Base-by-base conservation (phyloP, 2,113 vertebrate genomes). In the Proteles cristata region DNA sequence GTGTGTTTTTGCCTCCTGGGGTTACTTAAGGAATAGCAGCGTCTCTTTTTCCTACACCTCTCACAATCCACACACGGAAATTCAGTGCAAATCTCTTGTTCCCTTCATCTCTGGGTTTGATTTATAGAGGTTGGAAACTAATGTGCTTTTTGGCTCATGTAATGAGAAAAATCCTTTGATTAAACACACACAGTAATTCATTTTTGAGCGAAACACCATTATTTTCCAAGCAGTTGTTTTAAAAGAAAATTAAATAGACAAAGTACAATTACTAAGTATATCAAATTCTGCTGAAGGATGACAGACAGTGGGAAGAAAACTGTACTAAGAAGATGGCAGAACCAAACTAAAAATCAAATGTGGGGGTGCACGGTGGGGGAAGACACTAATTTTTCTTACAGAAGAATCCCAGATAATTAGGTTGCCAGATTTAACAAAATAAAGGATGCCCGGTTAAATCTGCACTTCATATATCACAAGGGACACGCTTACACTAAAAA, bases 221-320 rank as follows among this genome's bases (percentile, higher is more conserved):
- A 95, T 97, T 91, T 97, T 96, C 88, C 90, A 94, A 68, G 65
- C 65, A 68, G 65, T 66, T 66, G 23, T 80, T 96, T 93, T 68
- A 90, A 97, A 96, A 90, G 96, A 96, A 97, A 96, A 94, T 80
- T 94, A 97, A 97, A 76, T 84, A 93, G 77, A 97, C 73, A 94
- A 92, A 97, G 79, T 77, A 15, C 39, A 92, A 77, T 66, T 50
- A 53, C 83, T 63, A 83, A 95, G 58, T 63, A 87, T 88, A 95
- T 89, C 88, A 77, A 94, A 92, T 50, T 89, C 63, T 91, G 65
- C 80, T 80, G 48, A 84, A 90, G n/a, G 76, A 91, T 53, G 74
- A 74, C 28, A 79, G 45, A 86, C 85, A 96, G 12, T 92, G 17
- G 73, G 81, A 93, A 96, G 53, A 91, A 90, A 94, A 91, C 21